Base-by-base conservation (phyloP, 2,888 invertebrate species). In the Reticulitermes lucifugus region DNA sequence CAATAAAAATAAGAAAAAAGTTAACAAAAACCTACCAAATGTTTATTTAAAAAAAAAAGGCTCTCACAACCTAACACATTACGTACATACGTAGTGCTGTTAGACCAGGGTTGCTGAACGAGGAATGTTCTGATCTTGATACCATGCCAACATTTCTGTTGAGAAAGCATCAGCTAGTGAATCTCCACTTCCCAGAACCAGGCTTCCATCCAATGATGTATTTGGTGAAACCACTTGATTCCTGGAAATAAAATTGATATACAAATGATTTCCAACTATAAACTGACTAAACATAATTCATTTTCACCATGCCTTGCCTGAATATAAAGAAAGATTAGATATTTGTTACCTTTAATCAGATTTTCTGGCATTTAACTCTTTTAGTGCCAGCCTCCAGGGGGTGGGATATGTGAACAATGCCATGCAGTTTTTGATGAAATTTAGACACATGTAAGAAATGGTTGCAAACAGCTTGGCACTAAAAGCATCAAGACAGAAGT, bases 91-190 rank as follows among this genome's bases (percentile, higher is more conserved):
- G 55, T 65, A 25, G 1, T 65, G 73, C n/a, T 21, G 21, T 86
- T 73, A 88, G 9, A 88, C 88, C 12, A 88, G 85, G 22, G 88
- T 88, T 22, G 88, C 88, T 29, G 87, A 87, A 22, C 87, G 85
- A 21, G 88, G 87, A 60, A 88, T 86, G 83, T 86, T 88, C 82
- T 90, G 91, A 86, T 90, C 91, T 88, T 91, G 90, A 87, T 92
- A 93, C 93, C 93, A 93, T n/a, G 92, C 91, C 86, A 93, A 90
- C 92, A 93, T 92, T 89, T 93, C 93, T 55, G 91, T 91, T n/a
- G 92, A 91, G 88, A 92, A 92, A 84, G 91, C 91, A 81, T 92
- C 91, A 4, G 91, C 92, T 80, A 92, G 89, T 75, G 91, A 90
- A 59, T 86, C 83, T 73, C 79, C 81, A 25, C 80, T 86, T 87